Percentiles rank a stretch among this genome's conserved stretches.
These are phyloP conservation scores for Argynnis bischoffii DNA, from an alignment of 2,888 invertebrate species.

Conservation along the genomic window DNA sequence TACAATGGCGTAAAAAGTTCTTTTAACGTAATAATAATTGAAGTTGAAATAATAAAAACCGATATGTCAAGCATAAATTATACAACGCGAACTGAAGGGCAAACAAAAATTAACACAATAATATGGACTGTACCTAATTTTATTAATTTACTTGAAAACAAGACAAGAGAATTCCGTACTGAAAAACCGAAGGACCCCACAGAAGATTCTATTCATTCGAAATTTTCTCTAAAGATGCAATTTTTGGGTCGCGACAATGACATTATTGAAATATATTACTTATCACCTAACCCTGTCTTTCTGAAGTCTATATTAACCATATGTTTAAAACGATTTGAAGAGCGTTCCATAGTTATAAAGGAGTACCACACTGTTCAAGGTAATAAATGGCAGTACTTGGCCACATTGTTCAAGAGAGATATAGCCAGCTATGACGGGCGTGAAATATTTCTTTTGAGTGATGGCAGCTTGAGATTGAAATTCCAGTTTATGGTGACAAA, in stretches of 20 bases:
- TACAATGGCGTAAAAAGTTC: too few relatives aligned
- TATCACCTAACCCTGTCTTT: conserved; percentile 66
- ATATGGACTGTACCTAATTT: conserved; percentile 73
- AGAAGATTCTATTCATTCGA: conserved; percentile 49
- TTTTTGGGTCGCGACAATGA: conserved; percentile 71
- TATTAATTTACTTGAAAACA: conserved; percentile 61
- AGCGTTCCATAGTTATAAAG: conserved; percentile 68
- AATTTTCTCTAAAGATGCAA: conserved; percentile 72
- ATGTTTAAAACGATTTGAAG: conserved; percentile 70
- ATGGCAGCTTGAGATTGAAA: conserved; percentile 69
- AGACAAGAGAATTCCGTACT: conserved; percentile 65
- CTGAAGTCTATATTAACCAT: conserved; percentile 68
- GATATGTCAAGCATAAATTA: conserved; percentile 59
- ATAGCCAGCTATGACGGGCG: conserved; percentile 62
- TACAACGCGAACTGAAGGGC: conserved; percentile 68
- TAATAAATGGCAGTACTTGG: conserved; percentile 75
- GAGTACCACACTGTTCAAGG: conserved; percentile 72
- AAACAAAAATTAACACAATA: conserved; percentile 69
- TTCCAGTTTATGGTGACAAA: conserved; percentile 72
- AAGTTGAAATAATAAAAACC: neutral
- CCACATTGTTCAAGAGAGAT: conserved; percentile 68
- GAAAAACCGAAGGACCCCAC: conserved; percentile 56
- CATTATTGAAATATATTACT: conserved; percentile 70
- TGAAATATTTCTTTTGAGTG: conserved; percentile 65
- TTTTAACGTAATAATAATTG: too few relatives aligned